Percentiles rank a stretch among this genome's conserved stretches.
Evolutionary conservation across 1,140 invertebrate genomes (phyloP).

Genomic region (Scaptomyza graminum): DNA sequence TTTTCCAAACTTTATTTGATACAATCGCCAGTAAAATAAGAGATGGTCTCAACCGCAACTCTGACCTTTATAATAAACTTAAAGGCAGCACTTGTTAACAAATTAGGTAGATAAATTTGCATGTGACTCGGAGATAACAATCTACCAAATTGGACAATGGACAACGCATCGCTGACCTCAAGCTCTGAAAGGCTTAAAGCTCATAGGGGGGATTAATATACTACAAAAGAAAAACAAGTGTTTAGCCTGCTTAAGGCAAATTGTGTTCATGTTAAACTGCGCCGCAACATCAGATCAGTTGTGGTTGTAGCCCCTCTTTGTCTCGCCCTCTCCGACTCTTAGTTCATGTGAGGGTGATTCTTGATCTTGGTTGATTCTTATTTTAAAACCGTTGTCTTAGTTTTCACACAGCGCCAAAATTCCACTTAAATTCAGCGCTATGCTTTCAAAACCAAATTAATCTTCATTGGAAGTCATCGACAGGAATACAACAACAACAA

Average conservation of each 20-base stretch:
- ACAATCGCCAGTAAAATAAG: not conserved
- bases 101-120: slow-evolving; percentile 70
- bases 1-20: not conserved
- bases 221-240: slow-evolving; percentile 56
- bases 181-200: slow-evolving; percentile 39
- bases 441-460: slow-evolving; percentile 77
- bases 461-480: slow-evolving; percentile 80
- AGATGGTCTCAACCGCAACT: not conserved
- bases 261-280: slow-evolving; percentile 68
- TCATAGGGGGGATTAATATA: slow-evolving; percentile 22
- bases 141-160: slow-evolving; percentile 49
- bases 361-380: not conserved
- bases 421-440: slow-evolving; percentile 64
- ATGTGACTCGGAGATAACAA: slow-evolving; percentile 72
- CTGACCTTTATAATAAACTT: slow-evolving; percentile 19
- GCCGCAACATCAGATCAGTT: slow-evolving; percentile 46
- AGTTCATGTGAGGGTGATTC: not conserved
- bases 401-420: slow-evolving; percentile 54
- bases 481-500: slow-evolving; percentile 43
- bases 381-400: slow-evolving; percentile 45
- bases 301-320: not conserved
- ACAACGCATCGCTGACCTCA: slow-evolving; percentile 42
- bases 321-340: not conserved
- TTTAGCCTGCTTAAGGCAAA: slow-evolving; percentile 68
- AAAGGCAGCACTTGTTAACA: slow-evolving; percentile 61